phyloP scores from a whole-genome alignment of 2,888 invertebrate genomes.

The Trilocha varians region DNA sequence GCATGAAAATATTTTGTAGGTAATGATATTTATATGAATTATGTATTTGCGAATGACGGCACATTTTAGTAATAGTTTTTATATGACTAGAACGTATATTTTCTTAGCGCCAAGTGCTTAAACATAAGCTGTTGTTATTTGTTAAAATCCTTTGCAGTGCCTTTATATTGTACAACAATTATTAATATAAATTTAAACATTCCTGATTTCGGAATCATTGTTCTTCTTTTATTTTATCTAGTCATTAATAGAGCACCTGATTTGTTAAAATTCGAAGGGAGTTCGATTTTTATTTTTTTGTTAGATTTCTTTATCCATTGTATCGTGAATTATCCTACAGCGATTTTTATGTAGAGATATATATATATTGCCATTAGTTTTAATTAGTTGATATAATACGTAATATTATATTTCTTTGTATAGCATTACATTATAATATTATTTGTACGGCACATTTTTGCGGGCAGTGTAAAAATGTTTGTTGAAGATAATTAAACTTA shows the following conservation, averaged over 20 bases:
- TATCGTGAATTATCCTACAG: too few relatives aligned
- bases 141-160: slow-evolving; percentile 41
- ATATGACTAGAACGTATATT: not conserved
- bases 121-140: slow-evolving; percentile 4
- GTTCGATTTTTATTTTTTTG: too few relatives aligned
- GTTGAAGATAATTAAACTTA: not conserved
- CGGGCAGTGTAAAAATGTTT: not conserved
- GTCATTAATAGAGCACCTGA: not conserved
- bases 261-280: not conserved
- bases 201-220: not conserved
- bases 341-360: not conserved
- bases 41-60: not conserved
- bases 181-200: not conserved
- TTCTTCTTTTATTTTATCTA: not conserved
- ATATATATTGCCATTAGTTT: not conserved
- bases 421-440: not conserved
- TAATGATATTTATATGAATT: too few relatives aligned
- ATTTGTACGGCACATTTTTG: not conserved
- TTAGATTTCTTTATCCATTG: too few relatives aligned
- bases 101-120: not conserved
- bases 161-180: slow-evolving; percentile 18
- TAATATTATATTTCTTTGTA: not conserved
- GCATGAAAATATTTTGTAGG: not conserved
- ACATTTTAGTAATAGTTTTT: not conserved
- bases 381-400: not conserved